These are phyloP conservation scores for Conus canariensis DNA, from an alignment of 2,888 invertebrate genomes.

Conservation along the genomic window DNA sequence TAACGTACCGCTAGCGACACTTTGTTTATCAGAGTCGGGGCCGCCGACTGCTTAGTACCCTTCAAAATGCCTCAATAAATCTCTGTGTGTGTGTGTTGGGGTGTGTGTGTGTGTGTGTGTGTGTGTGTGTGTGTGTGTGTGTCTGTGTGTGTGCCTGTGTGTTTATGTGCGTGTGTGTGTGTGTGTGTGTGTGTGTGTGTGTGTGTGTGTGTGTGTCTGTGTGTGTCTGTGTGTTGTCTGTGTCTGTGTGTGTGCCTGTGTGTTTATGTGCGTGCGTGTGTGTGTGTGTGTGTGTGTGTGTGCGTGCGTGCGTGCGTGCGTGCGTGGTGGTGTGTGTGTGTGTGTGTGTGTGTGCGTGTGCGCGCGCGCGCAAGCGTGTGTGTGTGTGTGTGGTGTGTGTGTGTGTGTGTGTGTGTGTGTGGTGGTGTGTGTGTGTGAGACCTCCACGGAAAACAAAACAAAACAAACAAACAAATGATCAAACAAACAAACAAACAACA, in stretches of 20 bases:
- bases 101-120: background rate
- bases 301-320: background rate
- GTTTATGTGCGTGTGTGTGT: constrained; percentile 1
- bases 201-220: constrained; percentile 11
- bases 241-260: background rate
- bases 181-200: constrained; percentile 26
- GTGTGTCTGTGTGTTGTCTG: background rate
- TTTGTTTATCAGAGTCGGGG: too few relatives aligned
- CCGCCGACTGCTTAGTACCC: too few relatives aligned
- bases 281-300: background rate
- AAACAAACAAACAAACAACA: too few relatives aligned
- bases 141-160: background rate
- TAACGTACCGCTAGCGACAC: too few relatives aligned
- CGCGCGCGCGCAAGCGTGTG: background rate
- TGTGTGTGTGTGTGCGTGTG: background rate
- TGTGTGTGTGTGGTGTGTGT: background rate
- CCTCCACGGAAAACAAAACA: too few relatives aligned
- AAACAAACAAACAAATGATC: too few relatives aligned
- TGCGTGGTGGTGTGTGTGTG: background rate
- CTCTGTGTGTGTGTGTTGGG: background rate
- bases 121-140: constrained; percentile 3
- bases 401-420: constrained; percentile 5
- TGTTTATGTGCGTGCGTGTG: background rate
- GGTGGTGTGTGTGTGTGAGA: background rate
- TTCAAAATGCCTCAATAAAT: too few relatives aligned